Evolutionary conservation across 2,113 vertebrate genomes (phyloP).

Genomic region (Lepus timidus): DNA sequence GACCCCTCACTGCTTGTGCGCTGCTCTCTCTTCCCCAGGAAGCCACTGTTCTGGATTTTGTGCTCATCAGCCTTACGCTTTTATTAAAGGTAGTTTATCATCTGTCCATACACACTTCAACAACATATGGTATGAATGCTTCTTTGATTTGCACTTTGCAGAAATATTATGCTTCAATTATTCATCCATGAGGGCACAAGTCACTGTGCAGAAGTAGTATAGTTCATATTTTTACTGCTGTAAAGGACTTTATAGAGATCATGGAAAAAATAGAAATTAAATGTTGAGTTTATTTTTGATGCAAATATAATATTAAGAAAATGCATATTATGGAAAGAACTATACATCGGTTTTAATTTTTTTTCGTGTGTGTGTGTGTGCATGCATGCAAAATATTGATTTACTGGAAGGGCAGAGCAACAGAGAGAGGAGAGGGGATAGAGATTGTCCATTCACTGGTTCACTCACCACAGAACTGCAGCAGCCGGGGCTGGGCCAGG

Average conservation of each 20-base stretch:
- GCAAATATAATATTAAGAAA: too few species aligned
- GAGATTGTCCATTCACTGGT: too few species aligned
- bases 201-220: background rate
- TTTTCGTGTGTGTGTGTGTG: too few species aligned
- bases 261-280: too few species aligned
- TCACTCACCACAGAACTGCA: too few species aligned
- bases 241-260: background rate
- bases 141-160: slow-evolving; percentile 22
- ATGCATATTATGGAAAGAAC: too few species aligned
- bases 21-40: fast-evolving
- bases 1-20: background rate
- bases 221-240: background rate
- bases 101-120: background rate
- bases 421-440: too few species aligned
- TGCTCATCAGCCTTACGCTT: background rate
- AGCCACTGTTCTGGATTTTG: background rate
- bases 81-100: background rate
- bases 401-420: too few species aligned
- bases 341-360: too few species aligned
- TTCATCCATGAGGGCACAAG: background rate
- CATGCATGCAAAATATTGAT: too few species aligned
- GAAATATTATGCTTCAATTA: background rate
- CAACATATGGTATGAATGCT: background rate
- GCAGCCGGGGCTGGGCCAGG: too few species aligned
- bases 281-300: too few species aligned